Base-by-base conservation (phyloP, 1,140 invertebrate species). In the Drosophila pruinosa region DNA sequence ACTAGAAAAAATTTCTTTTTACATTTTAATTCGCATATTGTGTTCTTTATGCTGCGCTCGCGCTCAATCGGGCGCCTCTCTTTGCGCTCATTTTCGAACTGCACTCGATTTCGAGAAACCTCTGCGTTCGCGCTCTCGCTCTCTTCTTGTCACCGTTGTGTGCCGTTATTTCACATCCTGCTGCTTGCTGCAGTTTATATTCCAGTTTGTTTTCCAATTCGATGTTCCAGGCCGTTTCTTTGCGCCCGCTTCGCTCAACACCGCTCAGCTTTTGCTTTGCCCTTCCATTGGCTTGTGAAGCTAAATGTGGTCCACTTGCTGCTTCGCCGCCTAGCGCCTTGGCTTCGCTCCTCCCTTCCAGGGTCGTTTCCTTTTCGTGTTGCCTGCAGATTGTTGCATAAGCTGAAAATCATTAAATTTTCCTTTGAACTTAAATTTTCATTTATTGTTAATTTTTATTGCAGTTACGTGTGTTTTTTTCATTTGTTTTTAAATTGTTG, bases 321-420 rank as follows among this genome's bases (percentile, higher is more conserved):
- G 81, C 81, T 80, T 78, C 61, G 74, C 78, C 77, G 70, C 73
- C 45, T 34, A 21, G 68, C 45, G 61, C 53, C 31, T 12, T 57
- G 56, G 14, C 68, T 59, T 43, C 34, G 36, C 47, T 52, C 26
- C 43, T 53, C 43, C 56, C 73, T 88, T 85, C 82, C 81, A 85
- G 73, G 70, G 70, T 76, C 81, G 80, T 76, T 69, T 64, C 53
- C 39, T 71, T 68, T 28, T 39, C 57, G 48, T 56, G 57, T 54
- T 59, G 58, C 65, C 65, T 81, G 73, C 74, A 65, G 81, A 81
- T 85, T 86, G 81, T 85, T 85, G 81, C 81, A 85, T 85, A 85
- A 85, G 81, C 62, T 72, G 17, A 64, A 72, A 86, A 63, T 64
- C 58, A 56, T 64, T 50, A 59, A 72, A 56, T 34, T 65, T 52